phyloP scores from a whole-genome alignment of 2,113 vertebrate genomes.

The Pituophis catenifer region DNA sequence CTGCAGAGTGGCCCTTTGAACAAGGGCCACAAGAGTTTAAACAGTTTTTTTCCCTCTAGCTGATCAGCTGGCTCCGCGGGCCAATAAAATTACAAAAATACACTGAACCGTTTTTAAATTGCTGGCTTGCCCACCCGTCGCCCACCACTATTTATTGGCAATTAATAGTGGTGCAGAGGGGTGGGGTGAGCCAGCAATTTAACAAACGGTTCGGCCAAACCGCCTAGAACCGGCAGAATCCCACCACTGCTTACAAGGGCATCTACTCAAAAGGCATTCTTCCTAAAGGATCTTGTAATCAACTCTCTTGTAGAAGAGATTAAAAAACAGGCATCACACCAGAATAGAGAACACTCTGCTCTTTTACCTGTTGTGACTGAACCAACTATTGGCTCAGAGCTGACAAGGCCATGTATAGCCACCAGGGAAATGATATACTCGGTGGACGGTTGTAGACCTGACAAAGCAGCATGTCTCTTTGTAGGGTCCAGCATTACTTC shows the following conservation, averaged over 20 bases:
- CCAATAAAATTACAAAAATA: too few species aligned
- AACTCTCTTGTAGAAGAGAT: background rate
- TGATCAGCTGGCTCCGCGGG: too few species aligned
- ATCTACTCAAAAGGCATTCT: background rate
- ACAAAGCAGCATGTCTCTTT: slow-evolving; percentile 80
- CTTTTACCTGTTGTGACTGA: slow-evolving; percentile 88
- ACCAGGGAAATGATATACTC: slow-evolving; percentile 88
- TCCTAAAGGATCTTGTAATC: background rate
- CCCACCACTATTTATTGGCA: too few species aligned
- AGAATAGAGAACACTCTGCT: background rate
- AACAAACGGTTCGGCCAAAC: too few species aligned
- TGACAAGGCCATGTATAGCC: slow-evolving; percentile 81
- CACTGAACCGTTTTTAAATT: too few species aligned
- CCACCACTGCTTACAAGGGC: background rate
- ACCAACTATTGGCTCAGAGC: slow-evolving; percentile 85
- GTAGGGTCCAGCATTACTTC: slow-evolving; percentile 85
- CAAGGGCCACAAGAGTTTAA: too few species aligned
- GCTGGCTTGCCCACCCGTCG: too few species aligned
- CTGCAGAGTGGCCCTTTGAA: too few species aligned
- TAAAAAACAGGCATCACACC: background rate
- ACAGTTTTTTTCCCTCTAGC: too few species aligned
- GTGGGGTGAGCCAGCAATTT: too few species aligned
- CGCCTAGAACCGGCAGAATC: too few species aligned
- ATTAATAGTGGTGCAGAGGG: too few species aligned
- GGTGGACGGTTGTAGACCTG: slow-evolving; percentile 82